Evolutionary conservation across 2,113 vertebrate species (phyloP).

Genomic region (Plecotus auritus): DNA sequence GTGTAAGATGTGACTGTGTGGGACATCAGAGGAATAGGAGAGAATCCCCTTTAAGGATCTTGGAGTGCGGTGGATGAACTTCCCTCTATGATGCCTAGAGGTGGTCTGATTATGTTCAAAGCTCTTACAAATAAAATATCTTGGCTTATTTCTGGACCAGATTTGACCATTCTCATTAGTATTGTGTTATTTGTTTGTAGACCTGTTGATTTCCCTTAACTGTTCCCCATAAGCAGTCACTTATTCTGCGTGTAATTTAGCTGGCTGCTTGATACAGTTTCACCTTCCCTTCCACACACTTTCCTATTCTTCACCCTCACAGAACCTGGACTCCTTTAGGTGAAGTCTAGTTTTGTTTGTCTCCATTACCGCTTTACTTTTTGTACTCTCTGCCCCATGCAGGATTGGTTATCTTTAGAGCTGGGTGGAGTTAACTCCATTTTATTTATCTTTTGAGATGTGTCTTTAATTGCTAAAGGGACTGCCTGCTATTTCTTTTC

Average conservation of each 20-base stretch:
- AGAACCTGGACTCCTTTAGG: background rate
- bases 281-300: background rate
- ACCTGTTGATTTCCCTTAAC: background rate
- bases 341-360: background rate
- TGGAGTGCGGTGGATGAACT: background rate
- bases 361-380: background rate
- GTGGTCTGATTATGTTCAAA: background rate
- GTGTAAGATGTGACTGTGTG: background rate
- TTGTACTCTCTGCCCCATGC: background rate
- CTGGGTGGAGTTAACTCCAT: background rate
- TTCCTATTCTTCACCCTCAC: background rate
- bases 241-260: background rate
- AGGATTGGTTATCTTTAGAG: slow-evolving; percentile 42
- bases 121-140: background rate
- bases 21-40: background rate
- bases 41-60: background rate
- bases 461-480: slow-evolving; percentile 57
- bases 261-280: background rate
- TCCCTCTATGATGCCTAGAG: background rate
- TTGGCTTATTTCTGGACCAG: background rate
- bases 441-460: slow-evolving; percentile 62
- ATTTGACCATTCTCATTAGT: background rate
- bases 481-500: slow-evolving; percentile 54
- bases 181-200: background rate
- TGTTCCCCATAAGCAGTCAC: background rate